Evolutionary conservation across 2,113 vertebrate genomes (phyloP).

Genomic region (Tupaia chinensis): DNA sequence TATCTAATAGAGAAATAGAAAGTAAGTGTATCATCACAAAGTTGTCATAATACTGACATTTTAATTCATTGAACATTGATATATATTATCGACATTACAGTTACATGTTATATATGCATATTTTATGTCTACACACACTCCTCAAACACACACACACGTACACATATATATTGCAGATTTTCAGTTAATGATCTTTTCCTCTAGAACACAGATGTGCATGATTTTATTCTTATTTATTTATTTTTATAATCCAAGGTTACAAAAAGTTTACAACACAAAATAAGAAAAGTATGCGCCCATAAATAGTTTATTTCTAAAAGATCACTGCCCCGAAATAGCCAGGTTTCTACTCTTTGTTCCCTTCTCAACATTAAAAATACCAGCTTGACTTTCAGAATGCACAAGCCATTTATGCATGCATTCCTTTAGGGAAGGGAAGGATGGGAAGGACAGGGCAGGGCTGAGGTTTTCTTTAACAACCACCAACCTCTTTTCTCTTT

Average conservation of each 20-base stretch:
- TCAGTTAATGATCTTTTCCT: not conserved
- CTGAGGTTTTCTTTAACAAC: constrained; percentile 29
- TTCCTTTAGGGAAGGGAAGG: constrained; percentile 18
- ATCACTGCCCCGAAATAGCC: not conserved
- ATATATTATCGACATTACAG: not conserved
- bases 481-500: constrained; percentile 9
- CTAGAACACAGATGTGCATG: not conserved
- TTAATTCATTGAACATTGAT: not conserved
- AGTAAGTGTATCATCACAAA: not conserved
- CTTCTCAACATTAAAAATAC: not conserved
- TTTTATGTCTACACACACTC: too few species aligned
- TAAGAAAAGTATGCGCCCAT: constrained; percentile 8
- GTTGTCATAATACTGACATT: not conserved
- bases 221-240: not conserved
- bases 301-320: constrained; percentile 57
- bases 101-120: too few species aligned
- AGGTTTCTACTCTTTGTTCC: not conserved
- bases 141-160: not conserved
- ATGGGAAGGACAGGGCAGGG: not conserved
- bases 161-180: not conserved
- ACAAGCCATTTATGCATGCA: not conserved
- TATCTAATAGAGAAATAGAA: not conserved
- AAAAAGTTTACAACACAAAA: constrained; percentile 56
- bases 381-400: not conserved
- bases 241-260: constrained; percentile 63